These are phyloP conservation scores for Meloidogyne exigua DNA, from an alignment of 1,140 invertebrate species.

Conservation along the genomic window DNA sequence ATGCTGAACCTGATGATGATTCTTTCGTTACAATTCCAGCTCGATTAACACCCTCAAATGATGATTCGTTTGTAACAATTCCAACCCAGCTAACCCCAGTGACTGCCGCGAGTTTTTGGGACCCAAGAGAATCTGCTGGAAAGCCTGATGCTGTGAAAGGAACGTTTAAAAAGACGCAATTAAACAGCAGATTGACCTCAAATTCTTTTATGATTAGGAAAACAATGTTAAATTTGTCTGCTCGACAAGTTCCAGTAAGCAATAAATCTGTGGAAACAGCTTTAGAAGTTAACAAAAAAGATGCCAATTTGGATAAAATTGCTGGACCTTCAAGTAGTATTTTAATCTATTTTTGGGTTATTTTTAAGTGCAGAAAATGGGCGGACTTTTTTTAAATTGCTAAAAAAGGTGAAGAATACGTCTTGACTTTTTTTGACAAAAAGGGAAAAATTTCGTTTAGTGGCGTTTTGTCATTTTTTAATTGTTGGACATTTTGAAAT, in stretches of 20 bases:
- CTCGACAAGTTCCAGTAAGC: background rate
- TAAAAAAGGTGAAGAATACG: too few relatives aligned
- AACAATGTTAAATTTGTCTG: constrained; percentile 2
- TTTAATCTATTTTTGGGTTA: too few relatives aligned
- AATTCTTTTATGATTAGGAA: background rate
- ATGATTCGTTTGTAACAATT: background rate
- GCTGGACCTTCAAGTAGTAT: background rate
- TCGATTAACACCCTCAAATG: background rate
- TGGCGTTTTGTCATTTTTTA: too few relatives aligned
- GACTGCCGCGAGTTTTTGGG: background rate
- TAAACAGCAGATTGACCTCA: background rate
- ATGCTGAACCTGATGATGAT: background rate
- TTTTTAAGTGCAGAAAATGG: too few relatives aligned
- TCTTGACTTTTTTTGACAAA: too few relatives aligned
- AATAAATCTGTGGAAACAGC: background rate
- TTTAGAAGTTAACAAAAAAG: background rate
- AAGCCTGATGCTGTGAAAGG: background rate
- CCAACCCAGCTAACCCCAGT: background rate
- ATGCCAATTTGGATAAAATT: background rate
- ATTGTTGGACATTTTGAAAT: background rate
- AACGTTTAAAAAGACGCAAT: background rate
- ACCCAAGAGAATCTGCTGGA: background rate
- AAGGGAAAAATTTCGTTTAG: too few relatives aligned
- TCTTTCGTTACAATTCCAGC: background rate
- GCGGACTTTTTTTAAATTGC: too few relatives aligned